These are phyloP conservation scores for Cyanoramphus novaezelandiae DNA, from an alignment of 2,113 vertebrate genomes.

Conservation along the genomic window DNA sequence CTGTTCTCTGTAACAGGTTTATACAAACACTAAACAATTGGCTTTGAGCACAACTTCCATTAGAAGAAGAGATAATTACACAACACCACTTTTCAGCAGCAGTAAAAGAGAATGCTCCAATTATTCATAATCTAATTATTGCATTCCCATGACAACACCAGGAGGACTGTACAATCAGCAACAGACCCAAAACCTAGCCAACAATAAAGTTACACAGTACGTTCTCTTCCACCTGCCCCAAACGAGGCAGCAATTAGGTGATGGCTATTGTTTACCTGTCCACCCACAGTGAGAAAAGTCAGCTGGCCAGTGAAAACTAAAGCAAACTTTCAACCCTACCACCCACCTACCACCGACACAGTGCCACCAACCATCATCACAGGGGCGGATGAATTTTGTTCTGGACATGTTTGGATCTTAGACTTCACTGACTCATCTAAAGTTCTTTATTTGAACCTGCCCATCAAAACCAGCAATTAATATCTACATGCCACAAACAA, in stretches of 20 bases:
- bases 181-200: background rate
- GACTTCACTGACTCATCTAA: background rate
- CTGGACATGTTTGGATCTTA: background rate
- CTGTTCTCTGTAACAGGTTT: background rate
- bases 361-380: background rate
- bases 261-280: constrained; percentile 30
- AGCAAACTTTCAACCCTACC: background rate
- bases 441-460: background rate
- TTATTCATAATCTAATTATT: constrained; percentile 31
- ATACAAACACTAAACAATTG: background rate
- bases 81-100: background rate
- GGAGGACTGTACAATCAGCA: background rate
- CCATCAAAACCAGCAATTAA: background rate
- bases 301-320: background rate
- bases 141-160: constrained; percentile 44
- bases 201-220: background rate
- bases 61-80: constrained; percentile 5
- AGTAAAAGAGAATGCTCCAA: background rate
- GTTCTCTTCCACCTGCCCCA: background rate
- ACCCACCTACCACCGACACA: background rate
- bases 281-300: background rate
- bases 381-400: background rate
- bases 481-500: background rate
- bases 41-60: background rate
- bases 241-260: background rate